Evolutionary conservation across 1,140 invertebrate species (phyloP).

Genomic region (Drosophila carrolli): DNA sequence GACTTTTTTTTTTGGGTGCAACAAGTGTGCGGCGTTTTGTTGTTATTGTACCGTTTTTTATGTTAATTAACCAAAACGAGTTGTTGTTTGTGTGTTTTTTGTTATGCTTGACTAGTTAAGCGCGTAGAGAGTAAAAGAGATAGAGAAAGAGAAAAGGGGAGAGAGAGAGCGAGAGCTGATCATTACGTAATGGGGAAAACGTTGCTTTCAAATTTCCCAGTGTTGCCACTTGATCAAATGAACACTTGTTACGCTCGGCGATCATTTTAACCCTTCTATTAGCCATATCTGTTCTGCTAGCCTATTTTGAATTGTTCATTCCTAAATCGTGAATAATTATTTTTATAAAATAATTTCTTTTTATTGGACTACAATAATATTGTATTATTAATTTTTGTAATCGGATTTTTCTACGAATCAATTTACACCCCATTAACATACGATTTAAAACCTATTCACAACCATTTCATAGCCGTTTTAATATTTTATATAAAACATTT

Average conservation of each 20-base stretch:
- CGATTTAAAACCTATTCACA: not conserved
- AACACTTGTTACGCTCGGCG: constrained; percentile 61
- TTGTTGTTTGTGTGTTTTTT: constrained; percentile 48
- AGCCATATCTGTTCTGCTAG: too few relatives aligned
- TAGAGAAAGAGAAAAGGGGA: constrained; percentile 10
- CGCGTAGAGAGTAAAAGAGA: constrained; percentile 47
- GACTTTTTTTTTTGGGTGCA: constrained; percentile 41
- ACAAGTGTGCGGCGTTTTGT: constrained; percentile 62
- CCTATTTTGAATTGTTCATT: too few relatives aligned
- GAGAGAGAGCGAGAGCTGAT: constrained; percentile 14
- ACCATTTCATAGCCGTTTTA: not conserved
- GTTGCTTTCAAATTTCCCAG: constrained; percentile 63
- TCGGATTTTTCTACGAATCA: not conserved
- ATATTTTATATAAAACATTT: not conserved
- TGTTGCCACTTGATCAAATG: constrained; percentile 62
- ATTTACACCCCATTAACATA: not conserved
- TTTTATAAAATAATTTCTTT: too few relatives aligned
- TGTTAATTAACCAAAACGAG: constrained; percentile 74
- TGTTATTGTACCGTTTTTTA: constrained; percentile 65
- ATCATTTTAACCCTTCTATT: not conserved
- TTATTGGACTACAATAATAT: not conserved
- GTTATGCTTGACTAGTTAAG: constrained; percentile 75
- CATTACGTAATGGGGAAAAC: constrained; percentile 67
- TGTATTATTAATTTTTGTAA: too few relatives aligned
- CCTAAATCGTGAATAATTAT: too few relatives aligned